Percentiles rank a stretch among this genome's conserved stretches.
These are phyloP conservation scores for Chloebia gouldiae DNA, from an alignment of 2,113 vertebrate genomes.

Conservation along the genomic window DNA sequence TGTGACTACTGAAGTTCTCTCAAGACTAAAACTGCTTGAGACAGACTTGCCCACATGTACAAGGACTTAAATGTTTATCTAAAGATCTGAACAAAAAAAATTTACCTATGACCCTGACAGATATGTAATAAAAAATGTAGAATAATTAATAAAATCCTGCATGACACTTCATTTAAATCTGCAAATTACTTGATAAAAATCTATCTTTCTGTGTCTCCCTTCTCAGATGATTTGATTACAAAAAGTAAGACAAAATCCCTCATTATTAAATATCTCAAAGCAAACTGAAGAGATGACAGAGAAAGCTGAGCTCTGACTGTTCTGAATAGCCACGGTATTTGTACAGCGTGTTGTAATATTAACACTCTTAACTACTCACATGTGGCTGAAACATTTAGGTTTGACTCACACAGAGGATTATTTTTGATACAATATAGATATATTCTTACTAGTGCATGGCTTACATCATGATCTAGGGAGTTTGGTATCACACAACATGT, in stretches of 20 bases:
- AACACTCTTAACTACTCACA: not conserved
- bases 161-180: not conserved
- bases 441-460: not conserved
- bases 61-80: not conserved
- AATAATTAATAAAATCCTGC: not conserved
- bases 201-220: not conserved
- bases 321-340: not conserved
- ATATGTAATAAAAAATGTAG: not conserved
- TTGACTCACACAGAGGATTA: not conserved
- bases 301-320: not conserved
- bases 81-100: not conserved
- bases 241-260: not conserved
- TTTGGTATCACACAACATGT: not conserved
- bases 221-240: not conserved
- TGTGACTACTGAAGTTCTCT: not conserved
- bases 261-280: not conserved
- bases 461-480: not conserved
- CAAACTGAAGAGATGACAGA: not conserved
- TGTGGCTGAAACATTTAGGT: not conserved
- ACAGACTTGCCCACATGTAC: not conserved
- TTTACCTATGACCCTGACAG: not conserved
- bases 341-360: not conserved
- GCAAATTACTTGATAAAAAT: conserved; percentile 6
- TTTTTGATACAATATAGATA: not conserved
- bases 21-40: not conserved